These are phyloP conservation scores for Scolopax bukidnonensis DNA, from an alignment of 2,797 vertebrate genomes.

Conservation along the genomic window DNA sequence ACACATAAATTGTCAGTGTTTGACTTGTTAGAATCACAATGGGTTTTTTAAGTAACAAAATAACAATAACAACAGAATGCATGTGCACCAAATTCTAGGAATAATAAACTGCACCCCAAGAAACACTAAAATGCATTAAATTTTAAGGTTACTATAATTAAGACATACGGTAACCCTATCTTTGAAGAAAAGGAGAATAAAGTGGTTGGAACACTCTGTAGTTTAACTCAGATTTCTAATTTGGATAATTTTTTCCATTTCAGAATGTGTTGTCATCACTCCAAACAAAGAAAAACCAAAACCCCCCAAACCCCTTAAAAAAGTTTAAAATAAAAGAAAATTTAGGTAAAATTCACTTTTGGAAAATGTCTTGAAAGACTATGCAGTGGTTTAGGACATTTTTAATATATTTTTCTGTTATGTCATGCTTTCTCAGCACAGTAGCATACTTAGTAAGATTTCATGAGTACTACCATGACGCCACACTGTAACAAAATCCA, in stretches of 20 bases:
- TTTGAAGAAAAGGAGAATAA: not conserved
- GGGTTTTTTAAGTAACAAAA: not conserved
- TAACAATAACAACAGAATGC: not conserved
- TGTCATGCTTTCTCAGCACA: not conserved
- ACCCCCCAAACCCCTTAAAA: rapidly evolving
- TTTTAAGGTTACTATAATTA: not conserved
- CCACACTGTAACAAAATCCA: not conserved
- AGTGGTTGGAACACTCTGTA: not conserved
- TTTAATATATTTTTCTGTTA: not conserved
- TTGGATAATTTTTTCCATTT: not conserved
- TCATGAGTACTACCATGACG: not conserved
- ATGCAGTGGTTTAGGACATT: not conserved
- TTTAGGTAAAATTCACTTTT: not conserved
- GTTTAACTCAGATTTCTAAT: not conserved
- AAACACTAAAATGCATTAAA: not conserved
- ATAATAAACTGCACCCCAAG: not conserved
- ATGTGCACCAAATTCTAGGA: not conserved
- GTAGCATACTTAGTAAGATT: not conserved
- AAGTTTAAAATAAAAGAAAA: not conserved
- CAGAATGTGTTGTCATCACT: not conserved
- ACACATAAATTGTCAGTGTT: not conserved
- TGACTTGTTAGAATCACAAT: not conserved
- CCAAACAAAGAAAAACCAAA: not conserved
- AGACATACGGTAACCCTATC: not conserved
- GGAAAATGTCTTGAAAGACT: not conserved